Evolutionary conservation across 2,888 invertebrate species (phyloP), one percentile per base, ranked within the genome.

Genomic region (Catocala nupta): DNA sequence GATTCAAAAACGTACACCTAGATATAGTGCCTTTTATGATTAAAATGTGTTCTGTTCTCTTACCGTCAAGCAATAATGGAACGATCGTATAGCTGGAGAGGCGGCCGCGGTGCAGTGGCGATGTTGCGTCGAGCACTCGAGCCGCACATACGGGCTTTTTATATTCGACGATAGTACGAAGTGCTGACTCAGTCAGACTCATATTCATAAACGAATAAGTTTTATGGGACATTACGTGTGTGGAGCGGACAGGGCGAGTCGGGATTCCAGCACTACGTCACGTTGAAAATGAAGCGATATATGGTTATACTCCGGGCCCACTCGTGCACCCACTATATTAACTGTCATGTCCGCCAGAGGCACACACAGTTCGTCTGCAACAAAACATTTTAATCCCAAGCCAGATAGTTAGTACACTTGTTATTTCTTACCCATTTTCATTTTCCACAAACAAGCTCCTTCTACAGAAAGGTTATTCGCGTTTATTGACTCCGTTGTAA

Each of bases 171-270:
- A 55, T 55, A 16, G 56, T 59, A 49, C n/a, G 50, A 16, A 36
- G 45, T 57, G 59, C 65, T 68, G 64, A 68, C 47, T 59, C 55
- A 61, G 55, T 39, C 42, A 64, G 47, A 56, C 48, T 63, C 56
- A 57, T 61, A 60, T 68, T 66, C 68, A 59, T 63, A 62, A 54
- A 58, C 48, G 61, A 60, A 33, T 12, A 10, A 49, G 50, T 65
- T 59, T 67, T 60, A 64, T 51, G 47, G 48, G 25, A 47, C 47
- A 56, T 55, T 52, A 44, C 33, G 53, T n/a, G 42, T 43, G 56
- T 56, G 36, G 50, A 48, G 47, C 42, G 54, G 10, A 10, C 34
- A 9, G 36, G 36, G 9, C 10, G 13, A n/a, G 9, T 10, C 33
- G 12, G 10, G 13, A 7, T 5, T 5, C 25, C 7, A 5, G 13